Evolutionary conservation across 2,113 vertebrate species (phyloP).

Genomic region (Cephalopterus ornatus): DNA sequence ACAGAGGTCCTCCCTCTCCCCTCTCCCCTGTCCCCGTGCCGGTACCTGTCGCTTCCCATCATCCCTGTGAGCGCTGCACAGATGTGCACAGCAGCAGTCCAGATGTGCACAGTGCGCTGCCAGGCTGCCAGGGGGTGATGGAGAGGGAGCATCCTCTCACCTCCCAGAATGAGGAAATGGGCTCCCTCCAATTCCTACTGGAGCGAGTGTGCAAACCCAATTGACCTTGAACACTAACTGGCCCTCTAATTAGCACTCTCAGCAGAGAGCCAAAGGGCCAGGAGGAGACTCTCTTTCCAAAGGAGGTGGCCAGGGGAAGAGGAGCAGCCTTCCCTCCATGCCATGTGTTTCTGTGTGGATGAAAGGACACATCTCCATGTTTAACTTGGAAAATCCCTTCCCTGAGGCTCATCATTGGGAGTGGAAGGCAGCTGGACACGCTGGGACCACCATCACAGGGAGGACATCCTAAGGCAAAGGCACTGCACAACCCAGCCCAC

Average conservation of each 20-base stretch:
- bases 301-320: not conserved
- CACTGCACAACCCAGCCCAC: not conserved
- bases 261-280: not conserved
- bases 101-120: not conserved
- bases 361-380: not conserved
- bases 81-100: not conserved
- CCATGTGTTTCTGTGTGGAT: not conserved
- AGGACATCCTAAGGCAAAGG: not conserved
- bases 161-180: not conserved
- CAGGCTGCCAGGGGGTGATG: not conserved
- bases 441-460: not conserved
- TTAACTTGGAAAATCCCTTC: not conserved
- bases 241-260: slow-evolving; percentile 18
- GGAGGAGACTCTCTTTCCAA: not conserved
- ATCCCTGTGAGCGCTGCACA: not conserved
- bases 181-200: not conserved
- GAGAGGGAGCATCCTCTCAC: not conserved
- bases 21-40: not conserved
- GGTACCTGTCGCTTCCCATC: not conserved
- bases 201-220: not conserved
- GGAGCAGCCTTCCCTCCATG: not conserved
- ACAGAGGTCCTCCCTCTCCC: not conserved
- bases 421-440: fast-evolving
- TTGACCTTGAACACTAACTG: slow-evolving; percentile 40
- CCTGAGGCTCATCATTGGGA: not conserved